Evolutionary conservation across 2,797 vertebrate genomes (phyloP).

Genomic region (Typhlichthys eigenmanni): DNA sequence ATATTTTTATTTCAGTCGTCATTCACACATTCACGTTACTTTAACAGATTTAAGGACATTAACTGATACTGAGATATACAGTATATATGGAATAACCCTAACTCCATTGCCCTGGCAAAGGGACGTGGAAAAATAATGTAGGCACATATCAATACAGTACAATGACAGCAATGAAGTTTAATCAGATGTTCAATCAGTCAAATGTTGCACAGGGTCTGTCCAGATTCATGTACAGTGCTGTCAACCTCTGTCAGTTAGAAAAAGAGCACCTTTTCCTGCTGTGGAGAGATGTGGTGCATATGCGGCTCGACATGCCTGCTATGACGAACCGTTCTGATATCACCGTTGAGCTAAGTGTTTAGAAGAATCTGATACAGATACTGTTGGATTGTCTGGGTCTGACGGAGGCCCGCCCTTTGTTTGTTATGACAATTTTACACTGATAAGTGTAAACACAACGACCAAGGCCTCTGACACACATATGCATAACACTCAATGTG

Average conservation of each 20-base stretch:
- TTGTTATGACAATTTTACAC: constrained; percentile 58
- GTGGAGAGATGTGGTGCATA: constrained; percentile 2
- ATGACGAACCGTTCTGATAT: constrained; percentile 12
- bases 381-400: constrained; percentile 45
- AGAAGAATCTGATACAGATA: constrained; percentile 45
- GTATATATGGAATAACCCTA: too few relatives aligned
- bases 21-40: too few relatives aligned
- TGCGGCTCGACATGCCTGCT: constrained; percentile 8
- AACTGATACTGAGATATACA: too few relatives aligned
- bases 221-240: constrained; percentile 15
- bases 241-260: background rate
- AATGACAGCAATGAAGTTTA: too few relatives aligned
- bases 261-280: background rate
- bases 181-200: too few relatives aligned
- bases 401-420: constrained; percentile 36
- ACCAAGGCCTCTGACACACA: constrained; percentile 37
- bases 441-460: constrained; percentile 58
- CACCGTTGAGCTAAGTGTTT: constrained; percentile 50
- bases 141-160: too few relatives aligned
- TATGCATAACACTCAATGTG: constrained; percentile 14
- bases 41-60: too few relatives aligned
- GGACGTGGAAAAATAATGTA: too few relatives aligned
- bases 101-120: too few relatives aligned
- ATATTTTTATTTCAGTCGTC: too few relatives aligned
- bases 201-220: too few relatives aligned